Base-by-base conservation (phyloP, 2,888 invertebrate species). In the Drosophila pseudotakahashii region DNA sequence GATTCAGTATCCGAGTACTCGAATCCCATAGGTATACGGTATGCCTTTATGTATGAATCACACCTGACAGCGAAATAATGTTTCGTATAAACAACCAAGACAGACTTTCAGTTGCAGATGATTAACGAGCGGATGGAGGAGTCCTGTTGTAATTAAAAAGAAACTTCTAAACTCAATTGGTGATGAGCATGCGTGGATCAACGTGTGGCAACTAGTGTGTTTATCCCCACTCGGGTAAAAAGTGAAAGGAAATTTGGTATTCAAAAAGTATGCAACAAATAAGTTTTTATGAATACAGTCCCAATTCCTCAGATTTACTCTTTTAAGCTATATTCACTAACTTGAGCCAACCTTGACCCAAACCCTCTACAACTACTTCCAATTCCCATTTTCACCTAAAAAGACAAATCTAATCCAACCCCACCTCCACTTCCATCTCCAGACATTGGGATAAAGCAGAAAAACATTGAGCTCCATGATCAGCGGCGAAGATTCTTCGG, bases 401-500 rank as follows among this genome's bases (percentile, higher is more conserved):
- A n/a, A n/a, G n/a, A n/a, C n/a, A n/a, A n/a, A 36, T 37, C 13
- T 37, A n/a, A n/a, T 6, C 37, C n/a, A 7, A 6, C 37, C 13
- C n/a, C 13, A 37, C 6, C 7, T 37, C n/a, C 7, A 2, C 34
- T 2, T 11, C 10, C 4, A 11, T 16, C 42, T 16, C 13, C 19
- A 16, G 42, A 19, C 42, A 42, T 9, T 34, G 9, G 4, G 42
- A 16, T 26, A 11, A 11, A 42, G 11, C 19, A 14, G 9, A 73
- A 78, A 32, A 68, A 77, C 0, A 59, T 72, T 14, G 75, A 78
- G 32, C 66, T 79, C 2, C 63, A 63, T 10, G 77, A 79, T 14
- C 48, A 70, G 42, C 88, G 90, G 62, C 81, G 84, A 36, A 59
- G 77, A 23, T 89, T 93, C 52, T 86, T 92, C 19, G 68, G 77